These are phyloP conservation scores for Leptosomus discolor DNA, from an alignment of 2,113 vertebrate genomes.

Conservation along the genomic window DNA sequence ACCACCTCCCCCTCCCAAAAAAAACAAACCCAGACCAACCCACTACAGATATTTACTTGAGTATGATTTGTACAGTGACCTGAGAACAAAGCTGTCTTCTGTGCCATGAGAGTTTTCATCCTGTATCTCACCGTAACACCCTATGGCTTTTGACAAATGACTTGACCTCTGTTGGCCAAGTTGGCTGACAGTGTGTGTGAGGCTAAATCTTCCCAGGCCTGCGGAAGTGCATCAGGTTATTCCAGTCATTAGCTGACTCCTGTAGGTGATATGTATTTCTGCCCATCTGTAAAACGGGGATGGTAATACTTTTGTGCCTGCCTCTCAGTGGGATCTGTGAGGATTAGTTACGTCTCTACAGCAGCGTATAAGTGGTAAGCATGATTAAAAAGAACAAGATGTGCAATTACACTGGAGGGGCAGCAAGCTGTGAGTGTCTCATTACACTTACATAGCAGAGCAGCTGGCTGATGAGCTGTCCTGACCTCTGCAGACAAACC, in stretches of 20 bases:
- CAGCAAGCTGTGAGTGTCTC: constrained; percentile 34
- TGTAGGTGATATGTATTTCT: background rate
- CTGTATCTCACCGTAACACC: background rate
- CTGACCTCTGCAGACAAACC: constrained; percentile 44
- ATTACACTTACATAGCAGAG: background rate
- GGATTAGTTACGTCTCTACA: constrained; percentile 8
- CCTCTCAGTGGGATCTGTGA: constrained; percentile 7
- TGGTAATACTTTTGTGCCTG: background rate
- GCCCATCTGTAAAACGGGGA: background rate
- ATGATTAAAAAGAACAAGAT: constrained; percentile 41
- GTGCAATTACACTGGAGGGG: constrained; percentile 30
- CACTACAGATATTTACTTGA: background rate
- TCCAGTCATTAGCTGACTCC: background rate
- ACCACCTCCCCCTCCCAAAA: fast-evolving
- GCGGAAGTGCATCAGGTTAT: background rate
- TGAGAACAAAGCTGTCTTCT: background rate
- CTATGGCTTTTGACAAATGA: background rate
- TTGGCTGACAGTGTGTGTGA: fast-evolving
- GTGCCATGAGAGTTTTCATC: fast-evolving
- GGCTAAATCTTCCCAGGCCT: background rate
- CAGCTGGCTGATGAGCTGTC: constrained; percentile 53
- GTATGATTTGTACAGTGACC: background rate
- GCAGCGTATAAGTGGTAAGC: background rate
- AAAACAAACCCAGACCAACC: background rate
- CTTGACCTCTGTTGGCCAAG: background rate